Percentiles rank a stretch among this genome's conserved stretches.
Evolutionary conservation across 2,113 vertebrate genomes (phyloP).

Genomic region (Cisticola juncidis): DNA sequence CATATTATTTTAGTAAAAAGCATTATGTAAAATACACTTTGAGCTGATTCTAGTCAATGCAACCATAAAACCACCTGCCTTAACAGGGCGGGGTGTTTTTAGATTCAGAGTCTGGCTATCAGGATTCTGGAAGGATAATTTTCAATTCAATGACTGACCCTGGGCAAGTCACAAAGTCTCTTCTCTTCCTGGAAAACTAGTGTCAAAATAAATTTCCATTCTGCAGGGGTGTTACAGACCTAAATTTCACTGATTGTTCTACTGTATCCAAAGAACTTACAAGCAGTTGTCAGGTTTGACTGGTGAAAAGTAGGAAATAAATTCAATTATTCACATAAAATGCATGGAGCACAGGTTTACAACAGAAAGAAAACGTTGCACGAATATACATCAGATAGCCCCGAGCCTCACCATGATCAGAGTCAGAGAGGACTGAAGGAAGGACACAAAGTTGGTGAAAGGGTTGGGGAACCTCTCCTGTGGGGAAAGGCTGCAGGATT

Average conservation of each 20-base stretch:
- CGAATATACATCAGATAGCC: neutral
- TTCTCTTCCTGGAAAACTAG: neutral
- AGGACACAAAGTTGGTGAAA: neutral
- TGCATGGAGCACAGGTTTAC: neutral
- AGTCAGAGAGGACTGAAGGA: neutral
- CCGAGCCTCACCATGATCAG: neutral
- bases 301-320: neutral
- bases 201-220: neutral
- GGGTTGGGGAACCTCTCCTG: accelerated
- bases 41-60: neutral
- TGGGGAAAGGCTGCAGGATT: neutral
- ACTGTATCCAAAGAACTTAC: neutral
- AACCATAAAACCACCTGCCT: neutral
- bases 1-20: neutral
- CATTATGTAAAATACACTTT: neutral
- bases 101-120: neutral
- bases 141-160: neutral
- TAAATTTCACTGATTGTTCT: neutral
- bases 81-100: neutral
- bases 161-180: neutral
- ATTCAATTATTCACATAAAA: neutral
- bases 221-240: neutral
- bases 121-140: neutral
- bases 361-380: neutral
- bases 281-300: neutral